Evolutionary conservation across 2,113 vertebrate species (phyloP), one percentile per base, ranked within the genome.

Genomic region (Planiliza haematocheilus): DNA sequence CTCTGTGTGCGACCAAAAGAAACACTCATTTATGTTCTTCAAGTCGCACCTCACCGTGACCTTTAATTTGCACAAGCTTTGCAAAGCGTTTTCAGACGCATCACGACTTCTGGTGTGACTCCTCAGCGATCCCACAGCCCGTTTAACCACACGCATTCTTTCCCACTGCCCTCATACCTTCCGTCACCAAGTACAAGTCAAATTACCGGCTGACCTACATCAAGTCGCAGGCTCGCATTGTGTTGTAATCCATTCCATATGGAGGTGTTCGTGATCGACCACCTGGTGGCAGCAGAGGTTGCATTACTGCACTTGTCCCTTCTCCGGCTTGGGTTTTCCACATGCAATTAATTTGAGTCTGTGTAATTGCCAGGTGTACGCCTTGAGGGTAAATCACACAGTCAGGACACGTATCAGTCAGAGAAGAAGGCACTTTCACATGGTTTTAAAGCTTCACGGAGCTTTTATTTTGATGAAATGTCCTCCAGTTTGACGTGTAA

Each of bases 231-330:
- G 45, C 24, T 39, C 10, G 7, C 11, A 34, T 30, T 3, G 7
- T 30, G 2, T 36, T 34, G 30, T 83, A 79, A 81, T 85, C 16
- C 6, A 10, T 45, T 51, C 84, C 84, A 85, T 57, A 49, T 77
- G 74, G 42, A 45, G 20, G 38, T 56, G 4, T 24, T 43, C 10
- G 24, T 10, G 9, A 41, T 10, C 7, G 1, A 60, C 75, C 90
- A 86, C 82, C 30, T 18, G 88, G 20, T 61, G 86, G 82, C 71
- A 82, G 77, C 38, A 83, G 3, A 88, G 66, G 13, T 43, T 11
- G 16, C 1, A 1, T 34, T 14, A 17, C 13, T 38, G 17, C 11
- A n/a, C 1, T 10, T 11, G 18, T 56, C 3, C 7, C 36, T n/a
- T n/a, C 38, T 36, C 24, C 55, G 4, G 13, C 13, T 43, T 4